phyloP scores from a whole-genome alignment of 2,113 vertebrate species.

The Euleptes europaea region DNA sequence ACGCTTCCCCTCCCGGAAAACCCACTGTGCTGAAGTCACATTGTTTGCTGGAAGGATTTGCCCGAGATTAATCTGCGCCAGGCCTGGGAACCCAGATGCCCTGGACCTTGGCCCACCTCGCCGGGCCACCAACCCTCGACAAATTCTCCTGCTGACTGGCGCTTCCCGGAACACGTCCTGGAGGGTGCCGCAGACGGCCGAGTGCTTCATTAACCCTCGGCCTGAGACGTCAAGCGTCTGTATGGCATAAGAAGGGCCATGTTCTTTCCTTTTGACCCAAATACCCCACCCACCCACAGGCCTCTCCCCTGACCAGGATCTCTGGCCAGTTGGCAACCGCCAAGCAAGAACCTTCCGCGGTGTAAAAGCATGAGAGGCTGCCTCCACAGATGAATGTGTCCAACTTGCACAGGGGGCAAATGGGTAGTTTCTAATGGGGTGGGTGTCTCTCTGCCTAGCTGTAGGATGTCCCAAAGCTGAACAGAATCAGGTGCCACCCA shows the following conservation, averaged over 20 bases:
- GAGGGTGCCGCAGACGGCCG: neutral
- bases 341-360: neutral
- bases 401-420: neutral
- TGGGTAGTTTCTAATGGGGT: neutral
- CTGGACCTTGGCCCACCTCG: neutral
- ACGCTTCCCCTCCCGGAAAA: too few species aligned
- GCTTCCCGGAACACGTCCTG: neutral
- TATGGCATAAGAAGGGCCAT: rapidly evolving
- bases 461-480: neutral
- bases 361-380: rapidly evolving
- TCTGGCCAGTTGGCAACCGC: neutral
- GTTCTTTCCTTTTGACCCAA: neutral
- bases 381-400: neutral
- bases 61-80: neutral
- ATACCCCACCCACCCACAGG: too few species aligned
- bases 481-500: too few species aligned
- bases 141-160: too few species aligned
- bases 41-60: neutral
- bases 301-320: neutral
- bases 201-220: rapidly evolving
- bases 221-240: rapidly evolving
- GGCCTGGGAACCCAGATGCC: neutral
- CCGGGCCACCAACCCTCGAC: too few species aligned
- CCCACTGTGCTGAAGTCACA: neutral
- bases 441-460: neutral